Conservation (phyloP, 2,797 vertebrate genomes). For the Delichon dasypus region DNA sequence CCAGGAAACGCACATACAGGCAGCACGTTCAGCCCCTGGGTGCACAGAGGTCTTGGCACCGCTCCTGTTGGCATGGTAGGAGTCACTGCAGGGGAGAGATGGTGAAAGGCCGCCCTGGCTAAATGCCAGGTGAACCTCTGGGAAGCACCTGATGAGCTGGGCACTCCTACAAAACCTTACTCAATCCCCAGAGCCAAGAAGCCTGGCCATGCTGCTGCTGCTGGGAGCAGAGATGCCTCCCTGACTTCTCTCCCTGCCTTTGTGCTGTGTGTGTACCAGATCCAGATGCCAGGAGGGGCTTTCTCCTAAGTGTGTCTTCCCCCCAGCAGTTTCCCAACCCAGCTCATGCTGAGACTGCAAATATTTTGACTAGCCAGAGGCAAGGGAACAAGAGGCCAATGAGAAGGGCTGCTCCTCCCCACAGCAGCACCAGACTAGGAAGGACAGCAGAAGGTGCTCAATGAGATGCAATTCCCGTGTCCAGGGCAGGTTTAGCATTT, state of each 20-base stretch:
- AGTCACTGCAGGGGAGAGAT: neutral
- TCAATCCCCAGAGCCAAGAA: neutral
- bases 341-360: neutral
- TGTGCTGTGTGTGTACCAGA: neutral
- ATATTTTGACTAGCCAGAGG: neutral
- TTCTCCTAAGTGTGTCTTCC: neutral
- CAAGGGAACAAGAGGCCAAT: neutral
- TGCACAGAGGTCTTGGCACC: neutral
- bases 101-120: neutral
- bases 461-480: rapidly evolving
- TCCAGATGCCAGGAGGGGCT: rapidly evolving
- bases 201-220: neutral
- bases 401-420: neutral
- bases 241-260: neutral
- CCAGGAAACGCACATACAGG: neutral
- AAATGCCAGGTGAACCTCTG: neutral
- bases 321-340: neutral
- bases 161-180: neutral
- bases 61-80: neutral
- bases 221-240: neutral
- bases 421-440: rapidly evolving
- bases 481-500: neutral
- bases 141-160: neutral
- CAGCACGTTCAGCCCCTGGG: rapidly evolving
- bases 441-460: neutral